Evolutionary conservation across 2,797 vertebrate species (phyloP), one percentile per base, ranked within the genome.

Genomic region (Thaleichthys pacificus): DNA sequence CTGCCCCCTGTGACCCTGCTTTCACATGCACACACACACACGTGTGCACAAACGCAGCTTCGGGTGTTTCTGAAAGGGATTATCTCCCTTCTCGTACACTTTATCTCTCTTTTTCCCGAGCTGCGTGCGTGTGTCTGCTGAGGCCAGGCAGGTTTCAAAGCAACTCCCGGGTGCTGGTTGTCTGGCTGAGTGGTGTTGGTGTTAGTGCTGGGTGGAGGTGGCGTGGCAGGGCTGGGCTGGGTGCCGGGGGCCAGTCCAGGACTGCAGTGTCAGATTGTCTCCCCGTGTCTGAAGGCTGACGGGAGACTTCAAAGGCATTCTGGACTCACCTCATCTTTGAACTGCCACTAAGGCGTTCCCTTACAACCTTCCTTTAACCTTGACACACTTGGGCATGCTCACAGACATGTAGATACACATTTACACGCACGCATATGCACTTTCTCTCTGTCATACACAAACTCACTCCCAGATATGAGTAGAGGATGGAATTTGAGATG

Each of bases 51-150:
- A 17, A 56, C 9, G 26, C 49, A 24, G 26, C 49, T 54, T 67
- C 66, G 56, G 66, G 66, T 67, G 66, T 51, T 67, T 30, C 66
- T 67, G 15, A 67, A 54, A 54, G 49, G 47, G 66, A 56, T 56
- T 56, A 2, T 6, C 51, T 56, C 51, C n/a, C 51, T 7, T 7
- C 51, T 56, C 5, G 2, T 47, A 47, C 42, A 47, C 51, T 56
- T 56, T n/a, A 56, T n/a, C 19, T 19, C 51, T n/a, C 51, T 56
- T n/a, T 56, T 15, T 56, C 17, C 51, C 4, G n/a, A 56, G 4
- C 19, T 56, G 0, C 28, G 35, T 66, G 64, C 51, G 42, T 66
- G 65, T 30, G 66, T 51, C 30, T 64, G 30, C 19, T 51, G 14
- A 26, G 26, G 66, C 51, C 47, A 54, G 66, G 26, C 49, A 28